Base-by-base conservation (phyloP, 2,797 vertebrate genomes). In the Oryzias dopingdopingensis region DNA sequence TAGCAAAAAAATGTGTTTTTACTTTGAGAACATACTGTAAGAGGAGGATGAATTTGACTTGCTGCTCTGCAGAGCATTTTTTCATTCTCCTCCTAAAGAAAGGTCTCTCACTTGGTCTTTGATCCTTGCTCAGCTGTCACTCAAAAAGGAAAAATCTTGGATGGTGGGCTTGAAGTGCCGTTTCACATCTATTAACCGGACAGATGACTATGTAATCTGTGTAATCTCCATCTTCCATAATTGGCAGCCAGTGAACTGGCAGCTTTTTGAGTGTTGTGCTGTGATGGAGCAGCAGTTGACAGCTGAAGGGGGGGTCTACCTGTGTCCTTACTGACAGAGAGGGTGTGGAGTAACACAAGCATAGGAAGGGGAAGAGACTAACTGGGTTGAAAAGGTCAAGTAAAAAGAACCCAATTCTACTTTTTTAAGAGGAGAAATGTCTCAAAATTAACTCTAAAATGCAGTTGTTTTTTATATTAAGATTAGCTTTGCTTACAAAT, bases 321-420 rank as follows among this genome's bases (percentile, higher is more conserved):
- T 62, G 23, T 79, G 70, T 74, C 60, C 70, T 63, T 45, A 52
- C 57, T 68, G 54, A 75, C 72, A 79, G 47, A 50, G 66, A 22
- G 17, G 20, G 77, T 65, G 49, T 84, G 57, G 52, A 44, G 58
- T 88, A 85, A 80, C 83, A 58, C 41, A 44, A 42, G 60, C 45
- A 60, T 52, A 68, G 53, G 72, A 73, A 62, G 45, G 20, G 42
- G 62, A 54, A 61, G 45, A 65, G 62, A 29, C 47, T 23, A 5
- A 26, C 24, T 42, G 45, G 70, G 57, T 46, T 76, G 42, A 72
- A 75, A 73, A 66, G 76, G 69, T 81, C 72, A 77, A 8, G 16
- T 2, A 32, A 14, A 52, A 56, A 15, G 12, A 13, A 42, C 41
- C 3, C 41, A 26, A 26, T 26, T 7, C 26, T 26, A 7, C 24